Conservation (phyloP, 2,888 invertebrate genomes). For the Punctoribates punctum region DNA sequence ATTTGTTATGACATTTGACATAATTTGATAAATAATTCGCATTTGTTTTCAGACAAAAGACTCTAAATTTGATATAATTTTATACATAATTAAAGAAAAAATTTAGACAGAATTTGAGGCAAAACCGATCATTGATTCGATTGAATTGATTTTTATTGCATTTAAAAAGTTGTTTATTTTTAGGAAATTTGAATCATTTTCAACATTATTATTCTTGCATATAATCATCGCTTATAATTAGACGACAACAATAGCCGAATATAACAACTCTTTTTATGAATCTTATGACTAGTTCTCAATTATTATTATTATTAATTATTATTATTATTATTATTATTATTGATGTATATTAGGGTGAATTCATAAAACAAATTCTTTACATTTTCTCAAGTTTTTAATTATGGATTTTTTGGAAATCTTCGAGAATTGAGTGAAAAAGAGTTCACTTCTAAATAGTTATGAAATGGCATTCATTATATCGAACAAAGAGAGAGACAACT, state of each 20-base stretch:
- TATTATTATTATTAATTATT: background rate
- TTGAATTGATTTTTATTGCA: background rate
- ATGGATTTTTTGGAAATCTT: conserved; percentile 13
- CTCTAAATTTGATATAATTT: no score
- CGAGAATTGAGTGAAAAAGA: background rate
- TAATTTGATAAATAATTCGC: no score
- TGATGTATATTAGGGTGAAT: background rate
- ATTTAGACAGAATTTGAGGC: no score
- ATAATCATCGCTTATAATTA: background rate
- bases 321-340: background rate
- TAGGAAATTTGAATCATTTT: background rate
- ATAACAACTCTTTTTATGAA: background rate
- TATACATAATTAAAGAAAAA: no score
- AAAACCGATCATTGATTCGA: no score
- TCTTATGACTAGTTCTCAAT: background rate
- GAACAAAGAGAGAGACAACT: background rate
- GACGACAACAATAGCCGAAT: background rate
- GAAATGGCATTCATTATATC: background rate
- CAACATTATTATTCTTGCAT: background rate
- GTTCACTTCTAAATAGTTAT: conserved; percentile 2
- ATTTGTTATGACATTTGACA: no score
- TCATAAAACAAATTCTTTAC: background rate
- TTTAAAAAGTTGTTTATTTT: background rate
- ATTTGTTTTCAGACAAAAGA: no score
- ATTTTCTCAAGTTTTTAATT: background rate